Conservation (phyloP, 2,888 invertebrate species). For the Pterostichus niger region DNA sequence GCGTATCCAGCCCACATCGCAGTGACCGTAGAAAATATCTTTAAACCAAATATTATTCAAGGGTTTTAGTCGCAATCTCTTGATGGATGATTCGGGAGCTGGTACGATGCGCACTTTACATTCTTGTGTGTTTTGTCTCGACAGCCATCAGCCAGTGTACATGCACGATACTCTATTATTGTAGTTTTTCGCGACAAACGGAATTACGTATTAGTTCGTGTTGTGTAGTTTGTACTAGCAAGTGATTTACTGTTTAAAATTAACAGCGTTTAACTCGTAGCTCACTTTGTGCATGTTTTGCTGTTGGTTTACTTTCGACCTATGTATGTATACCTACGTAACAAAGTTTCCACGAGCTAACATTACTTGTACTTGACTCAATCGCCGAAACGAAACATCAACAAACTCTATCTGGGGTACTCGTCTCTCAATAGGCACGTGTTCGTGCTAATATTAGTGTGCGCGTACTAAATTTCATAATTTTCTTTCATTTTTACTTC, state of each 20-base stretch:
- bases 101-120: neutral
- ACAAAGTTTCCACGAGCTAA: too few relatives aligned
- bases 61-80: conserved; percentile 52
- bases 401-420: neutral
- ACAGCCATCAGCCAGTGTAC: neutral
- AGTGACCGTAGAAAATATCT: conserved; percentile 55
- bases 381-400: neutral
- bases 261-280: conserved; percentile 12
- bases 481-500: too few relatives aligned
- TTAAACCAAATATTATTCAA: conserved; percentile 63
- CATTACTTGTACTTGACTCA: too few relatives aligned
- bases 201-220: conserved; percentile 17
- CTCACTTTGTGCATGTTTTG: neutral
- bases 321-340: too few relatives aligned
- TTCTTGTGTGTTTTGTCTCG: conserved; percentile 25
- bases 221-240: neutral
- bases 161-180: too few relatives aligned
- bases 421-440: too few relatives aligned
- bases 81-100: conserved; percentile 42
- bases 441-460: too few relatives aligned
- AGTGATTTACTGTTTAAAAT: conserved; percentile 22
- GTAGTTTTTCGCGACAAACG: conserved; percentile 26
- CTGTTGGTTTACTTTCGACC: too few relatives aligned
- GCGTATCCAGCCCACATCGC: neutral
- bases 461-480: too few relatives aligned